These are phyloP conservation scores for Baryphthengus martii DNA, from an alignment of 2,113 vertebrate genomes.

Conservation along the genomic window DNA sequence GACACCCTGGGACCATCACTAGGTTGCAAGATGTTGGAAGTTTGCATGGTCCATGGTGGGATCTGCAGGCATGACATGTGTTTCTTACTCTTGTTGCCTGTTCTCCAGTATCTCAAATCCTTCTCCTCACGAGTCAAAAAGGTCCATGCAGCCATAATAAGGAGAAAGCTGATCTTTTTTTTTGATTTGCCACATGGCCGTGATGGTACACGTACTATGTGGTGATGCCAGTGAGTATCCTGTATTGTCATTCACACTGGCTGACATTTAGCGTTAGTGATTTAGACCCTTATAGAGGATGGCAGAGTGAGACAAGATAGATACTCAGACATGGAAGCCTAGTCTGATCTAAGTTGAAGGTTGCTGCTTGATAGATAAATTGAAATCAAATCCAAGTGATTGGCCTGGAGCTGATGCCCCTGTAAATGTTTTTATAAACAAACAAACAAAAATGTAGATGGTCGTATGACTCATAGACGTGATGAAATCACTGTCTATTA, in stretches of 20 bases:
- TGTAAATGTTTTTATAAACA: background rate
- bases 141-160: background rate
- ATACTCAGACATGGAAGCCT: background rate
- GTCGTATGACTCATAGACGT: background rate
- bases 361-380: background rate
- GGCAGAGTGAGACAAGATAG: background rate
- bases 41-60: accelerated
- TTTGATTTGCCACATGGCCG: background rate
- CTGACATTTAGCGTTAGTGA: background rate
- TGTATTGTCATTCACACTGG: background rate
- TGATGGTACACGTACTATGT: background rate
- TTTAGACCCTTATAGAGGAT: background rate
- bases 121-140: background rate
- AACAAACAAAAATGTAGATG: background rate
- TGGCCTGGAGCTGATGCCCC: background rate
- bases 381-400: background rate
- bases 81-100: background rate
- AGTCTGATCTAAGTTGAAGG: background rate
- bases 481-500: background rate
- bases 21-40: background rate
- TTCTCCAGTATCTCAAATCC: background rate
- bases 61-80: accelerated
- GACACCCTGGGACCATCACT: background rate
- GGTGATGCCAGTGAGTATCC: background rate
- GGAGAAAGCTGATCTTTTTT: background rate